Conservation (phyloP, 2,888 invertebrate species). For the Sphecodes monilicornis region DNA sequence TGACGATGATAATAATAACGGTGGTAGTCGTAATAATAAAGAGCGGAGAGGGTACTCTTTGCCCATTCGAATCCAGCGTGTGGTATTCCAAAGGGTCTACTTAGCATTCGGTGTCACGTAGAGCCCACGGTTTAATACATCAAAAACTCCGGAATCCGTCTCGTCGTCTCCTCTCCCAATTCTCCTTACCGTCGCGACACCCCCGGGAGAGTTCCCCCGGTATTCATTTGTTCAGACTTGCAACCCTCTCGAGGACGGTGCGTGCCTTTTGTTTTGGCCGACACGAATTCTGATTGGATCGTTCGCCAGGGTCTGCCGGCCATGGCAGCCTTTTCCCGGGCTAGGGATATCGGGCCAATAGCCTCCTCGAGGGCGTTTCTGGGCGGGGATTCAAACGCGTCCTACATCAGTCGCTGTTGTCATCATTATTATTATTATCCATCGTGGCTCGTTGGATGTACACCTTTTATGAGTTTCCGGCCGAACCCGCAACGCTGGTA, state of each 20-base stretch:
- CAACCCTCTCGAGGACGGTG: constrained; percentile 75
- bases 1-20: constrained; percentile 60
- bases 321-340: constrained; percentile 82
- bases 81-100: constrained; percentile 80
- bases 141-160: constrained; percentile 80
- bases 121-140: constrained; percentile 83
- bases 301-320: constrained; percentile 79
- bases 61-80: constrained; percentile 73
- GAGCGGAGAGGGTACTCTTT: constrained; percentile 46
- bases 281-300: constrained; percentile 81
- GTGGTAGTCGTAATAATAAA: constrained; percentile 51
- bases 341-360: constrained; percentile 83
- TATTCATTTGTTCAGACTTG: constrained; percentile 79
- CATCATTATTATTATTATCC: constrained; percentile 72
- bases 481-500: constrained; percentile 65
- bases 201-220: constrained; percentile 67
- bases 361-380: constrained; percentile 82
- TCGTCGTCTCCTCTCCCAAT: constrained; percentile 61
- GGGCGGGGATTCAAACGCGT: constrained; percentile 79
- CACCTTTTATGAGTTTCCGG: constrained; percentile 70
- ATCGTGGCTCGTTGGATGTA: constrained; percentile 60
- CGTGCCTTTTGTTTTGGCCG: constrained; percentile 77
- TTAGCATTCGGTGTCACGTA: constrained; percentile 84
- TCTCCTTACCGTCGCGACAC: constrained; percentile 60
- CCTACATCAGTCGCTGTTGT: constrained; percentile 73